Base-by-base conservation (phyloP, 2,113 vertebrate species). In the Cyphomyrus discorhynchus region DNA sequence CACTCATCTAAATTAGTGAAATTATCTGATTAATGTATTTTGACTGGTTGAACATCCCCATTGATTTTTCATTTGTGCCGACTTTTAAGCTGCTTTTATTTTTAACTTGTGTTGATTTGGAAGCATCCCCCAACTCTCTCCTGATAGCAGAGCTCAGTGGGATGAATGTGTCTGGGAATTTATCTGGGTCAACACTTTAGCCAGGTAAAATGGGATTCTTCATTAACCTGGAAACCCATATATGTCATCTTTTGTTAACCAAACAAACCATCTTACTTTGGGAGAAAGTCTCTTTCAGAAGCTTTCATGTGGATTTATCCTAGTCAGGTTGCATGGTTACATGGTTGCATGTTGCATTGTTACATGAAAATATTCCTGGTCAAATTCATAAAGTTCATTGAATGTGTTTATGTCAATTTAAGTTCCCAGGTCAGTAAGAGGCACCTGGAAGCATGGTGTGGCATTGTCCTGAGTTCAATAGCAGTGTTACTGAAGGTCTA, bases 181-280 rank as follows among this genome's bases (percentile, higher is more conserved):
- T 84, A 47, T 84, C 45, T 84, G 21, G 82, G 82, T 45, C 45
- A 84, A 10, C 82, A 21, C 39, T 47, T 47, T 21, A 84, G 82
- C 45, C 42, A 84, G 82, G 82, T 84, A 84, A 84, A 84, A 84
- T 84, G 39, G 21, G 24, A 47, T 47, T 84, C 42, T 84, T 84
- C 82, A 47, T 84, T 84, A 47, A 47, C 82, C 82, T 84, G 82
- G 82, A 84, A 84, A 84, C 82, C 82, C 82, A 84, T n/a, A 84
- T 47, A 84, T 84, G 42, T 84, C 82, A 84, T 70, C 27, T 70
- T 70, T 70, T 70, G 62, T 70, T 70, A 70, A 70, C n/a, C 9
- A 24, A 66, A 11, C n/a, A 27, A 66, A 27, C n/a, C 62, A 70
- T 84, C 45, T 84, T 84, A 45, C 21, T 70, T n/a, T 84, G 82